Conservation (phyloP, 2,888 invertebrate genomes). For the Nezara viridula region DNA sequence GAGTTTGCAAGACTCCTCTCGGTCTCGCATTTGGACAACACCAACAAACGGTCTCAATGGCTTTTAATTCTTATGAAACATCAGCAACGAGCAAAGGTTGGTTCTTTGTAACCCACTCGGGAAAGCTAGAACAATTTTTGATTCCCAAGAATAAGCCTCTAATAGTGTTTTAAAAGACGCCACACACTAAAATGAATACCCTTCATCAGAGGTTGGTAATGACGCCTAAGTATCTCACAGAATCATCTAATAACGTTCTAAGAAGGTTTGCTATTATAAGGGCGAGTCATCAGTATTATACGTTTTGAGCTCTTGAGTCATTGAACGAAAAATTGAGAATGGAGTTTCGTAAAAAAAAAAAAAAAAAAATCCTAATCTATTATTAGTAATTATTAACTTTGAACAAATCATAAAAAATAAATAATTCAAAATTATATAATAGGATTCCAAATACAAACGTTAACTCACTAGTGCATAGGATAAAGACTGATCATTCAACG, state of each 20-base stretch:
- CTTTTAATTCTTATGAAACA: too few relatives aligned
- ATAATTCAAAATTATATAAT: too few relatives aligned
- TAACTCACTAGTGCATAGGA: too few relatives aligned
- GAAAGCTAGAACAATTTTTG: background rate
- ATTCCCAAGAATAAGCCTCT: background rate
- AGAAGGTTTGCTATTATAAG: background rate
- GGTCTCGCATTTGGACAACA: too few relatives aligned
- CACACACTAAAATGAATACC: background rate
- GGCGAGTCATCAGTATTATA: background rate
- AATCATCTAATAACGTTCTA: conserved; percentile 12
- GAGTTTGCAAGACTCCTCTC: too few relatives aligned
- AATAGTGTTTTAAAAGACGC: background rate
- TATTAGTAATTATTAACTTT: background rate
- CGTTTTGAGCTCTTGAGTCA: background rate
- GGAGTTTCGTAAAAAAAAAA: background rate
- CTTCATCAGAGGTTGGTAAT: conserved; percentile 10
- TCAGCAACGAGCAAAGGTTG: too few relatives aligned
- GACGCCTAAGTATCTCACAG: background rate
- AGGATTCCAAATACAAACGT: too few relatives aligned
- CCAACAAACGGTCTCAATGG: too few relatives aligned
- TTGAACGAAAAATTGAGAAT: background rate
- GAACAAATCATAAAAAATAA: too few relatives aligned
- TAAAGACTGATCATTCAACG: too few relatives aligned
- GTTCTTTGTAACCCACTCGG: too few relatives aligned
- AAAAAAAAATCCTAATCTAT: background rate